Base-by-base conservation (phyloP, 2,888 invertebrate genomes). In the Enchytraeus crypticus region DNA sequence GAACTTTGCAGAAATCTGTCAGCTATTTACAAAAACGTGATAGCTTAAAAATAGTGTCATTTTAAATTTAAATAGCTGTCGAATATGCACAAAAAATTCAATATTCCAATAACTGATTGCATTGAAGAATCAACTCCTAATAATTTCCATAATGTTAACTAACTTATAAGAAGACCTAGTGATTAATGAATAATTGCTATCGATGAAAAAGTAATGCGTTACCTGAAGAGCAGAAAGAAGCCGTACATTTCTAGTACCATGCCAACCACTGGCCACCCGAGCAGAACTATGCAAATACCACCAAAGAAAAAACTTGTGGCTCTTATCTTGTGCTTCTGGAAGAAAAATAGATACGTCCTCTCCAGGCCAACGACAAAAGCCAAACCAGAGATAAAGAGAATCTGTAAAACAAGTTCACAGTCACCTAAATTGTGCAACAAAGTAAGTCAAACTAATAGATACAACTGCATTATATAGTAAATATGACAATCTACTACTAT, bases 221-320 rank as follows among this genome's bases (percentile, higher is more conserved):
- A 84, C 84, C 83, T 82, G 72, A 85, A 85, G 51, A 85, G 74
- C 23, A 83, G 72, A 64, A 97, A 82, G 80, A 98, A 97, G 67
- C 98, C 98, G 81, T 98, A 98, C 47, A 89, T 86, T 83, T 98
- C 98, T 69, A 96, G 84, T 51, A 92, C 82, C 90, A 99, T 98
- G 64, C 98, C 98, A 60, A 96, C 82, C 70, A 98, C 83, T 0
- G 98, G 97, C 88, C 91, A 98, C 11, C 97, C 97, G 38, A 95
- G 78, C 14, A 98, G 83, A 30, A 99, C 96, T 56, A 96, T 43
- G 11, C 57, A 11, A 11, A 98, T 91, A 1, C 98, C 98, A 18
- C 91, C 90, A 74, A 96, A 88, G 81, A 96, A 96, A 0, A 90
- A 87, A 1, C 86, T 81, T 0, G 91, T 88, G 0, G 90, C 96